A percentile compares a stretch with the other conserved stretches of the same genome.
These are phyloP conservation scores for Bolinopsis microptera DNA, from an alignment of 37 sponge, comb jelly and placozoan genomes.

Conservation along the genomic window DNA sequence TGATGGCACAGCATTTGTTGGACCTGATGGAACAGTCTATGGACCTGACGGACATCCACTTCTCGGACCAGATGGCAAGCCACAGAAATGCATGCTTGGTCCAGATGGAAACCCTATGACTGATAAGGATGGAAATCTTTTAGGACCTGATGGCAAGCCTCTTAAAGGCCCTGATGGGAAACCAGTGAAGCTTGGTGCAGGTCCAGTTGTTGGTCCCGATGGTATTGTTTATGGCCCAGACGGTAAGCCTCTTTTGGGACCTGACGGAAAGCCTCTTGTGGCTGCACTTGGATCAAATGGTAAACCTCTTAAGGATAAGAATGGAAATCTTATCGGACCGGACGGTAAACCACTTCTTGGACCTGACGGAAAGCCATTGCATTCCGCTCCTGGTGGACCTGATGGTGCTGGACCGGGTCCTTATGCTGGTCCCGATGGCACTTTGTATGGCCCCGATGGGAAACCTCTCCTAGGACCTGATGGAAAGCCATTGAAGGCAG, in stretches of 20 bases:
- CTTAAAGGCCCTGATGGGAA: conserved; percentile 62
- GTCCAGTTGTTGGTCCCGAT: conserved; percentile 54
- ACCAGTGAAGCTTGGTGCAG: background rate
- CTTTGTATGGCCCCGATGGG: conserved; percentile 53
- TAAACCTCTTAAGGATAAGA: conserved; percentile 30
- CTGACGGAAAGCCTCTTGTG: conserved; percentile 36
- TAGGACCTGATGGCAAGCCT: conserved; percentile 63
- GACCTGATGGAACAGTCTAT: conserved; percentile 65
- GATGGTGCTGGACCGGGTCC: conserved; percentile 47
- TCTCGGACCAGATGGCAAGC: conserved; percentile 48
- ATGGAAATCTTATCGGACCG: conserved; percentile 38
- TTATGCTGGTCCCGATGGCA: conserved; percentile 50
- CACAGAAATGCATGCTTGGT: conserved; percentile 21
- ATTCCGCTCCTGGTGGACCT: conserved; percentile 32
- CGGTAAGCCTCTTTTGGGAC: conserved; percentile 58
- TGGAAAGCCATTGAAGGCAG: conserved; percentile 51
- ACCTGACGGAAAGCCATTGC: conserved; percentile 39
- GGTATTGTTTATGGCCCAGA: conserved; percentile 49
- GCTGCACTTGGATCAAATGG: conserved; percentile 52
- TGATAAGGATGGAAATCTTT: conserved; percentile 48
- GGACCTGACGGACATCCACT: conserved; percentile 63
- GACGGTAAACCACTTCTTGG: conserved; percentile 56
- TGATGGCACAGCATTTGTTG: conserved; percentile 22
- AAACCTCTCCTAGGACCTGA: conserved; percentile 44
- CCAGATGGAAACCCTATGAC: conserved; percentile 49